Base-by-base conservation (phyloP, 2,797 vertebrate genomes). In the Acridotheres tristis region DNA sequence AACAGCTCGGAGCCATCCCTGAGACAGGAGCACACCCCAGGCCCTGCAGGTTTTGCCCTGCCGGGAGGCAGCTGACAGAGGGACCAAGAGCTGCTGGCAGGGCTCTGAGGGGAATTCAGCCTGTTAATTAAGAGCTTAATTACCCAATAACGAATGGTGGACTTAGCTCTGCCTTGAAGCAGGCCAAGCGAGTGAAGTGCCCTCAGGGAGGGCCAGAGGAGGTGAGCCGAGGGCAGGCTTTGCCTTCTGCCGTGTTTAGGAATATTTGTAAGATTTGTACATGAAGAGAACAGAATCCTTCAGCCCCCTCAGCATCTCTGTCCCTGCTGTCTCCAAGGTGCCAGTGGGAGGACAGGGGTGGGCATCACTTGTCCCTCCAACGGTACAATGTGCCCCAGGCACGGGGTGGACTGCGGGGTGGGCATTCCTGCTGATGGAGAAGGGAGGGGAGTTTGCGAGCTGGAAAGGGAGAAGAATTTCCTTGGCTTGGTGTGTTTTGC, bases 51-150 rank as follows among this genome's bases (percentile, higher is more conserved):
- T 42, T 85, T 26, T 7, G 4, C 53, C 53, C 43, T 2, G 8
- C 53, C 1, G 0, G 77, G 55, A 40, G 86, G 58, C 7, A 1
- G 36, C 40, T 84, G 29, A 80, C 1, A 3, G 4, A 84, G 62
- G 62, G 38, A 84, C 74, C 62, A 17, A 34, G 90, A 89, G 86
- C 7, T 34, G 71, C 72, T 91, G 91, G 65, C 90, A 76, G 65
- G 76, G 83, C 72, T 91, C 81, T 58, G 83, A 77, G 69, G 62
- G 62, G 81, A 91, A 96, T 89, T 26, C 6, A 14, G 76, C 47
- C 85, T 27, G 1, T 73, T 94, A 93, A 93, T 94, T 89, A 96
- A 94, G 76, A 82, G 77, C 82, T 94, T 94, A 94, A 96, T 94
- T 94, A 91, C 78, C 89, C 88, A 83, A 10, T 29, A 80, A 92